phyloP scores from a whole-genome alignment of 2,888 invertebrate species.

The Calliopum simillimum region DNA sequence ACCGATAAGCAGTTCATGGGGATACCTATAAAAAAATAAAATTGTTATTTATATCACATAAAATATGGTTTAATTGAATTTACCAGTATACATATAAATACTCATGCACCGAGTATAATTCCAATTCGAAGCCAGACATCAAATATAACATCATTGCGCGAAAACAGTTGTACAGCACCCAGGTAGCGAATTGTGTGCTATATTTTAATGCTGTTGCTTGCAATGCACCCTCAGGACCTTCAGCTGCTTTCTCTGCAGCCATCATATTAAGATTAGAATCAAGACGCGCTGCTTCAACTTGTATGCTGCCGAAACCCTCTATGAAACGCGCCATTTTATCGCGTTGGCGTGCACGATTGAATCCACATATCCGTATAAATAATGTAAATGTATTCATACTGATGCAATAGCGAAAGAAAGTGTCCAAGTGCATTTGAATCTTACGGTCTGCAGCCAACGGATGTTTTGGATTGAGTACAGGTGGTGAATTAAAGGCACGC shows the following conservation, averaged over 20 bases:
- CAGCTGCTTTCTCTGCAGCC: slow-evolving; percentile 74
- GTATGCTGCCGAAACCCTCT: slow-evolving; percentile 85
- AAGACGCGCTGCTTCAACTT: slow-evolving; percentile 89
- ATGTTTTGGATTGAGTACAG: slow-evolving; percentile 82
- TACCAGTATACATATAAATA: slow-evolving; percentile 96
- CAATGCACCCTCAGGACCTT: slow-evolving; percentile 73
- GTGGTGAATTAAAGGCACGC: slow-evolving; percentile 89
- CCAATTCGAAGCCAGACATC: slow-evolving; percentile 93
- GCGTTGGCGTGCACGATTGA: slow-evolving; percentile 94
- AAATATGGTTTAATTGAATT: slow-evolving; percentile 40
- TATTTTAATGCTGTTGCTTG: slow-evolving; percentile 78
- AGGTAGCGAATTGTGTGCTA: slow-evolving; percentile 72
- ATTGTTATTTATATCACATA: not conserved
- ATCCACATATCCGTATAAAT: slow-evolving; percentile 89
- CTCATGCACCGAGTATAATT: slow-evolving; percentile 95
- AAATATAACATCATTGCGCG: slow-evolving; percentile 94
- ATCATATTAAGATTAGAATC: slow-evolving; percentile 83
- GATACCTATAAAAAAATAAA: slow-evolving; percentile 73
- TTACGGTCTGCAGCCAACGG: slow-evolving; percentile 68
- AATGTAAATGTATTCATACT: slow-evolving; percentile 84
- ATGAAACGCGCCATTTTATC: slow-evolving; percentile 91
- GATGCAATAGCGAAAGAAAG: slow-evolving; percentile 84
- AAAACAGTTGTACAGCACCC: slow-evolving; percentile 94
- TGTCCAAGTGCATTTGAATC: slow-evolving; percentile 88
- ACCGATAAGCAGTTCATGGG: slow-evolving; percentile 94